Evolutionary conservation across 2,113 vertebrate genomes (phyloP).

Genomic region (Lontra canadensis): DNA sequence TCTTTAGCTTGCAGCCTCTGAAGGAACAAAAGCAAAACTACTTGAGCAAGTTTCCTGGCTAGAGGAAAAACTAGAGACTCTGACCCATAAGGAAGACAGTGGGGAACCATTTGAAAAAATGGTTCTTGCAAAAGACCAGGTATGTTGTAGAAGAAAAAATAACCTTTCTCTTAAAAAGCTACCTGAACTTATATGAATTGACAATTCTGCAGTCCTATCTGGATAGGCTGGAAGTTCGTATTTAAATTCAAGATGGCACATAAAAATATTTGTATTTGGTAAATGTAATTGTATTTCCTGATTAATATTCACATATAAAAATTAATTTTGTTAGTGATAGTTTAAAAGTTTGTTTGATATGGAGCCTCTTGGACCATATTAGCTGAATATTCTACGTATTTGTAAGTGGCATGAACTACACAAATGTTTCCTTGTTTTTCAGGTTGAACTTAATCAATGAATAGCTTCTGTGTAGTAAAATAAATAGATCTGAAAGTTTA

Average conservation of each 20-base stretch:
- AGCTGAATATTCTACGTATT: not conserved
- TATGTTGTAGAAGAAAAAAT: constrained; percentile 29
- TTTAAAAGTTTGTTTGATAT: constrained; percentile 11
- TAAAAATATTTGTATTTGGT: not conserved
- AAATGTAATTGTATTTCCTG: not conserved
- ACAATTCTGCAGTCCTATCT: not conserved
- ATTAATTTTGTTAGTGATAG: not conserved
- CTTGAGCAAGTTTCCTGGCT: constrained; percentile 55
- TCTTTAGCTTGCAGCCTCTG: constrained; percentile 72
- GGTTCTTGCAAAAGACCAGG: constrained; percentile 63
- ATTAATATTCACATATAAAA: not conserved
- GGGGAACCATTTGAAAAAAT: not conserved
- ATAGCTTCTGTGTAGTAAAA: not conserved
- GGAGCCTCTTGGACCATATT: not conserved
- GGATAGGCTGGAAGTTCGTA: not conserved
- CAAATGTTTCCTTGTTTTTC: constrained; percentile 26
- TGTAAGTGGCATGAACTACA: not conserved
- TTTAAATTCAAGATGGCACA: constrained; percentile 26
- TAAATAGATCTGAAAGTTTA: not conserved
- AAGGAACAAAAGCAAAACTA: constrained; percentile 54
- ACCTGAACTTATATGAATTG: not conserved
- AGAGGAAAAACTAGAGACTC: constrained; percentile 29
- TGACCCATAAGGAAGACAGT: not conserved
- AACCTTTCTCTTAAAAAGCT: not conserved
- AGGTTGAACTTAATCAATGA: not conserved